Percentiles rank a stretch among this genome's conserved stretches.
Conservation (phyloP, 2,113 vertebrate species). For the Phylloscopus whistleri region DNA sequence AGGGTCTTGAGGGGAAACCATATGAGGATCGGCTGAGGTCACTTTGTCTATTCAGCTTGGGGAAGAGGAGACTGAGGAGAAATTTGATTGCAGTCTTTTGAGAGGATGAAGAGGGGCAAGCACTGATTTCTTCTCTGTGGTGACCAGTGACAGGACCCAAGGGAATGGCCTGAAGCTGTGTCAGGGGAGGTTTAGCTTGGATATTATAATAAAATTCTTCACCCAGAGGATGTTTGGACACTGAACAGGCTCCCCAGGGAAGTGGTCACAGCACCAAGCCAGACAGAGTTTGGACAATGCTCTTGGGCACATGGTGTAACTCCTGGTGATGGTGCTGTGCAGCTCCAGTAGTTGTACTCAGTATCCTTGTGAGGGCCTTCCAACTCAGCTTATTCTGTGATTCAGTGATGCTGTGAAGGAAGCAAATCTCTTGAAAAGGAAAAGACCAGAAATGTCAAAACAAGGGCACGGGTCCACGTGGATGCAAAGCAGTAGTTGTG, state of each 20-base stretch:
- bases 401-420: neutral
- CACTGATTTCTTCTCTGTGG: no score
- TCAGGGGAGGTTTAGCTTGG: neutral
- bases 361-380: neutral
- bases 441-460: neutral
- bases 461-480: neutral
- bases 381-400: neutral
- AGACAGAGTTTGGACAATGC: neutral
- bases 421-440: neutral
- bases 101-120: no score
- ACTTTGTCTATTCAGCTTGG: no score
- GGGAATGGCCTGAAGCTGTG: neutral
- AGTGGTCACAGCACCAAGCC: neutral
- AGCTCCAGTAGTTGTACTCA: neutral
- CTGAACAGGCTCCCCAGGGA: neutral
- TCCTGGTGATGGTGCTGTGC: neutral
- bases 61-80: no score
- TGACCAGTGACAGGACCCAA: no score
- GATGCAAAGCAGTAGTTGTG: neutral
- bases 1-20: accelerated
- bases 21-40: neutral
- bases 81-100: no score
- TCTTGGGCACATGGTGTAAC: no score
- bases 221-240: no score
- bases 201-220: neutral